Percentiles rank a stretch among this genome's conserved stretches.
phyloP scores from a whole-genome alignment of 1,140 invertebrate species.

The Cecropterus lyciades region DNA sequence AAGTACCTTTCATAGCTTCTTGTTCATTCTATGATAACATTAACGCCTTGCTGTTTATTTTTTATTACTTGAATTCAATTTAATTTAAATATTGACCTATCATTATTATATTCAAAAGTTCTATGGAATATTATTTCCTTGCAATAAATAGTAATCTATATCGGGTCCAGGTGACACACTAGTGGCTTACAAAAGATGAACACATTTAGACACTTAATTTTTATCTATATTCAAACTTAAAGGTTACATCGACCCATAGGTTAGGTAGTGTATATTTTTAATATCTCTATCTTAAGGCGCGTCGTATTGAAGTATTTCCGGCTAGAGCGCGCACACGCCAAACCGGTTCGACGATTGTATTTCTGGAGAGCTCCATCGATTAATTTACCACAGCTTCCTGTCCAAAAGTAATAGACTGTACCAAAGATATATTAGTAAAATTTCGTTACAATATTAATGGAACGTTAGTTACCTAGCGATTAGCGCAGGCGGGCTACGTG shows the following conservation, averaged over 20 bases:
- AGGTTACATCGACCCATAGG: constrained; percentile 1
- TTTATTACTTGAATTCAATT: no score
- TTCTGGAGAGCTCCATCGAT: constrained; percentile 56
- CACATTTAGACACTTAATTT: not conserved
- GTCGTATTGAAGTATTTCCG: constrained; percentile 61
- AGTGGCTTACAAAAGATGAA: not conserved
- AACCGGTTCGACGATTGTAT: constrained; percentile 67
- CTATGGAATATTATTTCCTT: no score
- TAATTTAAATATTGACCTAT: no score
- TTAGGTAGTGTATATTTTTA: constrained; percentile 30
- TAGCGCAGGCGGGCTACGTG: no score
- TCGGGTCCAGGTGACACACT: no score
- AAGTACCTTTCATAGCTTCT: no score
- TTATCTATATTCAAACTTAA: constrained; percentile 38
- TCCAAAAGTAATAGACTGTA: not conserved
- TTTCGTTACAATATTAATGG: no score
- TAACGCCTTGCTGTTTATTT: no score
- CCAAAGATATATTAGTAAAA: not conserved
- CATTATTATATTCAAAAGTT: no score
- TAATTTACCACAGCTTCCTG: constrained; percentile 77
- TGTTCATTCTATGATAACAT: no score
- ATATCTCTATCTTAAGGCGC: constrained; percentile 49
- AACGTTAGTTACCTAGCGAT: no score
- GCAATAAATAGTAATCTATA: no score
- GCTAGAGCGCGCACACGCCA: constrained; percentile 72